A percentile compares a stretch with the other conserved stretches of the same genome.
Conservation (phyloP, 23 tunicate genomes). For the Oikopleura vanhoeffeni region DNA sequence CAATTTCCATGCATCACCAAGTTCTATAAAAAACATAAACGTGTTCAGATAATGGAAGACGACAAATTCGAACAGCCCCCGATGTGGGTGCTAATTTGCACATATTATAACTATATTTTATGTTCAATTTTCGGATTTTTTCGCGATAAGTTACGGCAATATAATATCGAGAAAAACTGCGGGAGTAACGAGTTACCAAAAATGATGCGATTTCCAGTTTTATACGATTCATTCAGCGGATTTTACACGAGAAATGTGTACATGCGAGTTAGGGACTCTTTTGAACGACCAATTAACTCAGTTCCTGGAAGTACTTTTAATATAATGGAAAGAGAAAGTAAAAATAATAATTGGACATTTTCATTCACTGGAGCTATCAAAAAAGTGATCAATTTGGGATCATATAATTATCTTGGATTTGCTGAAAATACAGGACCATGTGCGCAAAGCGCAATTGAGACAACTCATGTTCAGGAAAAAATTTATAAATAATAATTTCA, state of each 20-base stretch:
- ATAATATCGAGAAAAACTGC: neutral
- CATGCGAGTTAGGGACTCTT: conserved; percentile 62
- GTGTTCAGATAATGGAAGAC: neutral
- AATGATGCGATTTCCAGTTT: conserved; percentile 47
- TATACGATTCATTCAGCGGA: conserved; percentile 79
- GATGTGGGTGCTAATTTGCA: conserved; percentile 12
- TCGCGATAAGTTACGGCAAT: neutral
- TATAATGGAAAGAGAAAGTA: conserved; percentile 44
- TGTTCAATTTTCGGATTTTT: neutral
- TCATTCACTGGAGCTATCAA: conserved; percentile 52
- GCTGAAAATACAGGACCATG: conserved; percentile 83
- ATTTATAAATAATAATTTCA: no score
- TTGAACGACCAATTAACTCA: conserved; percentile 78
- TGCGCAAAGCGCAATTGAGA: conserved; percentile 62
- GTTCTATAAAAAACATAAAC: no score
- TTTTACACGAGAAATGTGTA: conserved; percentile 86
- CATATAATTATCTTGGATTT: conserved; percentile 91
- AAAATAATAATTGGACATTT: conserved; percentile 60
- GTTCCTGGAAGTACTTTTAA: conserved; percentile 78
- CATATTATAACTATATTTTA: neutral
- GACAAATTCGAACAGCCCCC: conserved; percentile 12
- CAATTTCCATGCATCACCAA: no score
- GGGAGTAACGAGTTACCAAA: neutral
- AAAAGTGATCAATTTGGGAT: conserved; percentile 64
- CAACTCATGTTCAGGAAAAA: conserved; percentile 8